Evolutionary conservation across 1,140 invertebrate species (phyloP), one percentile per base, ranked within the genome.

Genomic region (Drosophila punjabiensis): DNA sequence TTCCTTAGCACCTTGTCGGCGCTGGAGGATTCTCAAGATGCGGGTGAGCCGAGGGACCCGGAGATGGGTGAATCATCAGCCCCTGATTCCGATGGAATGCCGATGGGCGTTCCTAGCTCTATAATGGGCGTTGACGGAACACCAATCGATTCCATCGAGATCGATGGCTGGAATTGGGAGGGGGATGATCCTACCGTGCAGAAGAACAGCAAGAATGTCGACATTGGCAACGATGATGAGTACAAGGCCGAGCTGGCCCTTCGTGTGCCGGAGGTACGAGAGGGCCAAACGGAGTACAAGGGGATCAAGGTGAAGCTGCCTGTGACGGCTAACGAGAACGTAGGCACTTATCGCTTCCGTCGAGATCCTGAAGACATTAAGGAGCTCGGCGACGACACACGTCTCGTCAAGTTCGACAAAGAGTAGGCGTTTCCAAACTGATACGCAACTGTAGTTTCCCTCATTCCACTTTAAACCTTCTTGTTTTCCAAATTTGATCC

Each of bases 341-440:
- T 89, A 28, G 84, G 84, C 45, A 88, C 84, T 5, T 88, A 88
- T 81, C 85, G 84, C 8, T 88, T 88, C n/a, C 81, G 84, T 3
- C 85, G 84, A 32, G 81, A 85, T 43, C n/a, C 56, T 7, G 50
- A 55, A 30, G 84, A 88, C n/a, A 9, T 78, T 1, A 20, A 81
- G 39, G 74, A 41, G 0, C 68, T 88, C 10, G 85, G 56, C 5
- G 84, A 88, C 30, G 84, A 88, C 35, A 88, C 68, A 32, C 84
- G 84, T n/a, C 39, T 88, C 1, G 77, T 56, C 4, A 84, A 75
- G 24, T 88, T 71, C 18, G 85, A 88, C 24, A 85, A 76, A 43
- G 66, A 87, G 24, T 81, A 78, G 74, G 24, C n/a, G 20, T 16
- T 39, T 33, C 20, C 41, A 39, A 33, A 4, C 52, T 8, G 52